Percentiles rank a stretch among this genome's conserved stretches.
Evolutionary conservation across 1,140 invertebrate genomes (phyloP).

Genomic region (Atta texana): DNA sequence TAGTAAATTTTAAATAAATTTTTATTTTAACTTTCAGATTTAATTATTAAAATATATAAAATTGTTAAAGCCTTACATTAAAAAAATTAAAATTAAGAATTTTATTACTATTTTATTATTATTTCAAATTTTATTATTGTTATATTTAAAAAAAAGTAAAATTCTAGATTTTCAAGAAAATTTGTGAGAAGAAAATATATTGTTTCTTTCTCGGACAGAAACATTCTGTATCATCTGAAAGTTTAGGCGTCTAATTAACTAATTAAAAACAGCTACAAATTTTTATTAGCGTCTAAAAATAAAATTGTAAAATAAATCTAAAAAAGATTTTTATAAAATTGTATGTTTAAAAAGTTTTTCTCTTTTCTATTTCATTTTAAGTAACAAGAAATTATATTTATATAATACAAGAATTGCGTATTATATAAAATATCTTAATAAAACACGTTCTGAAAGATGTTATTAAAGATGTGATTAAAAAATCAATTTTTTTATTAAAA

Average conservation of each 20-base stretch:
- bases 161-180: constrained; percentile 1
- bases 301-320: constrained; percentile 19
- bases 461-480: constrained; percentile 1
- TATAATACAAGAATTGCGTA: neutral
- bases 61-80: neutral
- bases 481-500: neutral
- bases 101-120: neutral
- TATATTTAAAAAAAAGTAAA: too few species aligned
- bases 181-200: neutral
- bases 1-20: neutral
- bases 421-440: neutral
- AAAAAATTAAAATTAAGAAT: neutral
- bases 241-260: neutral
- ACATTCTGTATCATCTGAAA: constrained; percentile 3
- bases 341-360: neutral
- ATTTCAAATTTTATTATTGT: neutral
- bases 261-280: neutral
- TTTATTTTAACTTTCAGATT: neutral
- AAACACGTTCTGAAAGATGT: neutral
- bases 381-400: constrained; percentile 11
- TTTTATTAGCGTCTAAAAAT: neutral
- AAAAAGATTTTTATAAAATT: neutral
- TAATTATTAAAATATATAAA: neutral
- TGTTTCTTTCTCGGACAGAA: neutral
- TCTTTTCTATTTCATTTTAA: neutral